Percentiles rank a stretch among this genome's conserved stretches.
These are phyloP conservation scores for Xestia xanthographa DNA, from an alignment of 2,888 invertebrate genomes.

Conservation along the genomic window DNA sequence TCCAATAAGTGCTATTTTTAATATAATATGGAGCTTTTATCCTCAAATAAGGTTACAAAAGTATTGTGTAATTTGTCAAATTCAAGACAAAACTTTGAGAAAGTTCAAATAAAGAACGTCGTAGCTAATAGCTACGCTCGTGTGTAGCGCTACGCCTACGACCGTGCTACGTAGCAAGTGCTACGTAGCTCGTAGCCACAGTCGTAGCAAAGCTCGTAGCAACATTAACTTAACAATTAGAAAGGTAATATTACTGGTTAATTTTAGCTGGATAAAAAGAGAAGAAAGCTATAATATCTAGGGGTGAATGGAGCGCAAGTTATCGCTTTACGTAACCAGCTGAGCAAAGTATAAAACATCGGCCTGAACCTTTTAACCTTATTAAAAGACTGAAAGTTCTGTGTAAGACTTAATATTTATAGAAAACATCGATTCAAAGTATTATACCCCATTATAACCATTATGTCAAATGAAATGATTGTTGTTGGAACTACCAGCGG, in stretches of 20 bases:
- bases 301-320: conserved; percentile 56
- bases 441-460: conserved; percentile 18
- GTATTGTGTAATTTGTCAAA: conserved; percentile 13
- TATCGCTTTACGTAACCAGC: conserved; percentile 68
- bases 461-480: conserved; percentile 36
- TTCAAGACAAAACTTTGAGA: conserved; percentile 13
- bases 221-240: conserved; percentile 15
- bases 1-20: neutral
- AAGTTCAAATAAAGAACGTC: conserved; percentile 19
- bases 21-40: neutral
- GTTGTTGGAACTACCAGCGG: conserved; percentile 34
- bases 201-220: conserved; percentile 49
- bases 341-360: conserved; percentile 41
- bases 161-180: conserved; percentile 48
- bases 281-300: conserved; percentile 18
- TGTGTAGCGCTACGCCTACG: conserved; percentile 54
- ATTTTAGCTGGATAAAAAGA: conserved; percentile 10
- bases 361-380: conserved; percentile 9
- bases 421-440: conserved; percentile 18
- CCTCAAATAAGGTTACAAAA: neutral
- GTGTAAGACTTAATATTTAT: conserved; percentile 20
- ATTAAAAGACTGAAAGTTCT: conserved; percentile 19
- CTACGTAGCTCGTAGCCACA: conserved; percentile 58
- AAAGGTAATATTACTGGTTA: conserved; percentile 12
- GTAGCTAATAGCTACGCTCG: conserved; percentile 40